Conservation (phyloP, 1,140 invertebrate genomes). For the Physella acuta region DNA sequence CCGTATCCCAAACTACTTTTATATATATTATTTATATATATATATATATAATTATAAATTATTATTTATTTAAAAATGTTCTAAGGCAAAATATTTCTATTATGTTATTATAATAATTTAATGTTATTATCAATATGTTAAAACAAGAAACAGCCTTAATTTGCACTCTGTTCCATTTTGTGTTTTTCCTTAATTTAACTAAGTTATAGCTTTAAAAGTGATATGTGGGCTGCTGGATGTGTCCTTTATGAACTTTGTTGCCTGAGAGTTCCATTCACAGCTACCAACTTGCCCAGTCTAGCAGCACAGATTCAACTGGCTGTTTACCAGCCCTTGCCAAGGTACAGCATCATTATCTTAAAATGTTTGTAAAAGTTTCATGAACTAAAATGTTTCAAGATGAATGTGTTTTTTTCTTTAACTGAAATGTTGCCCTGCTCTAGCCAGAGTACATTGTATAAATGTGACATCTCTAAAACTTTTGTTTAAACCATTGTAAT, state of each 20-base stretch:
- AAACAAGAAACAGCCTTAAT: neutral
- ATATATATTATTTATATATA: neutral
- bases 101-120: neutral
- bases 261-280: slow-evolving; percentile 74
- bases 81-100: neutral
- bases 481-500: no score
- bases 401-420: no score
- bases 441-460: no score
- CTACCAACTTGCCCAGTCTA: slow-evolving; percentile 71
- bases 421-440: neutral
- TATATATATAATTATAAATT: neutral
- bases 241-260: slow-evolving; percentile 65
- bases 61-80: neutral
- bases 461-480: neutral
- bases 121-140: neutral
- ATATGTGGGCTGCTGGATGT: slow-evolving; percentile 65
- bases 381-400: neutral
- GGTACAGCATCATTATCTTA: slow-evolving; percentile 25
- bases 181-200: neutral
- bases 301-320: slow-evolving; percentile 69
- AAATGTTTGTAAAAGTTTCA: neutral
- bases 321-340: slow-evolving; percentile 44
- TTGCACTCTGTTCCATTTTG: neutral
- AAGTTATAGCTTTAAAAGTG: slow-evolving; percentile 56
- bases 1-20: slow-evolving; percentile 59